Evolutionary conservation across 2,888 invertebrate species (phyloP).

Genomic region (Tenthredo distinguenda): DNA sequence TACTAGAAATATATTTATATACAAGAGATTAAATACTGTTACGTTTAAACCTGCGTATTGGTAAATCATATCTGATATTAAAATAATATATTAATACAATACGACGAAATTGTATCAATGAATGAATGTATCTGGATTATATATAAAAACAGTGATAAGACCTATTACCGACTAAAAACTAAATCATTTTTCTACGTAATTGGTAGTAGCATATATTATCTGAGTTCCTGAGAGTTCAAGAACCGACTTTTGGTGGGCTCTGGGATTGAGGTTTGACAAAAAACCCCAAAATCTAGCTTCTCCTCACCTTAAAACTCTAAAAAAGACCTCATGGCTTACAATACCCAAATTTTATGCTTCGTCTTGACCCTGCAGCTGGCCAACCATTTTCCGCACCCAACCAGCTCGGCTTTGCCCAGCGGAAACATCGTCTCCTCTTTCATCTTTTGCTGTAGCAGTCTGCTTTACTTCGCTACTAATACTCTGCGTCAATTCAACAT

Average conservation of each 20-base stretch:
- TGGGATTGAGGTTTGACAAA: not conserved
- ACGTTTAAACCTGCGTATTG: constrained; percentile 8
- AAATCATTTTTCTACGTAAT: constrained; percentile 12
- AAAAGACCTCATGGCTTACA: not conserved
- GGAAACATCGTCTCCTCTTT: constrained; percentile 72
- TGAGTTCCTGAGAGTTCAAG: constrained; percentile 41
- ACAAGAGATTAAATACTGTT: constrained; percentile 46
- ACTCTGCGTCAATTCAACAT: not conserved
- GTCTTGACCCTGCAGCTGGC: constrained; percentile 73
- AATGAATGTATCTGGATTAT: not conserved
- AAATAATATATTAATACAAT: not conserved
- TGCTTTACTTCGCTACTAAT: constrained; percentile 7
- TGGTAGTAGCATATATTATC: constrained; percentile 31
- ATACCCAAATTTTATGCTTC: constrained; percentile 65
- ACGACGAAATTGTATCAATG: not conserved
- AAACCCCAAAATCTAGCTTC: not conserved
- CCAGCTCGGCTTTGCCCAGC: constrained; percentile 76
- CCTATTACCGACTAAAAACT: constrained; percentile 14
- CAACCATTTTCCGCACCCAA: constrained; percentile 76
- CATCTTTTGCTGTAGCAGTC: constrained; percentile 54
- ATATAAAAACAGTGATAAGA: constrained; percentile 25
- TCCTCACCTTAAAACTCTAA: not conserved
- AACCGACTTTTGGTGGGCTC: constrained; percentile 27
- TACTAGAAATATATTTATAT: constrained; percentile 39
- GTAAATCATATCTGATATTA: constrained; percentile 5